Base-by-base conservation (phyloP, 1,140 invertebrate species). In the Zeugodacus cucurbitae region DNA sequence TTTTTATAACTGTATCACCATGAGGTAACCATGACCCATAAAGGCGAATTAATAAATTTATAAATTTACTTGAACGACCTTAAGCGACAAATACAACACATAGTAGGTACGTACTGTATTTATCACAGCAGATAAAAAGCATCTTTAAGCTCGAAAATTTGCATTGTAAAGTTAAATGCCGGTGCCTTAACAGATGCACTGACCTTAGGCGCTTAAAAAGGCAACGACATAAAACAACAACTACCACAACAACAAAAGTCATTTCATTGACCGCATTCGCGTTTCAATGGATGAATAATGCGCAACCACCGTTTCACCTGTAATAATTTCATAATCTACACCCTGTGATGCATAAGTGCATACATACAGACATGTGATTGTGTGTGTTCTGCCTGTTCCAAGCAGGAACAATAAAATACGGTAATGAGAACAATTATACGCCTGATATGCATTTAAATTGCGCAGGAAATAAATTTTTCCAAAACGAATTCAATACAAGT, bases 381-480 rank as follows among this genome's bases (percentile, higher is more conserved):
- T 4, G 11, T 54, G 11, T 17, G 14, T 54, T 17, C 14, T 44
- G 48, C 48, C 11, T 32, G 29, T 32, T 32, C 29, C 26, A 67
- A 67, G 11, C 2, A 67, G 62, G 62, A 67, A 34, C 62, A 67
- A 67, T 67, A 32, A 67, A 67, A 67, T 67, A 29, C 62, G 29
- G 11, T 67, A 67, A 17, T 67, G 62, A 67, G 62, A 67, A 67
- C 62, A 67, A 67, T 32, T 17, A 32, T 11, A 32, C 11, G 29
- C 62, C 62, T 67, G 62, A 67, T 67, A 67, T 32, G 62, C 62
- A 67, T 67, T 67, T 67, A 34, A 67, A 67, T 67, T 34, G 29
- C 62, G 62, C 62, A 67, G 62, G 62, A 67, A 67, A 67, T 67
- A 67, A 67, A 67, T 67, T 32, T 67, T 67, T 10, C 26, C 14